Evolutionary conservation across 2,888 invertebrate species (phyloP), one percentile per base, ranked within the genome.

Genomic region (Amblyjoppa fuscipennis): DNA sequence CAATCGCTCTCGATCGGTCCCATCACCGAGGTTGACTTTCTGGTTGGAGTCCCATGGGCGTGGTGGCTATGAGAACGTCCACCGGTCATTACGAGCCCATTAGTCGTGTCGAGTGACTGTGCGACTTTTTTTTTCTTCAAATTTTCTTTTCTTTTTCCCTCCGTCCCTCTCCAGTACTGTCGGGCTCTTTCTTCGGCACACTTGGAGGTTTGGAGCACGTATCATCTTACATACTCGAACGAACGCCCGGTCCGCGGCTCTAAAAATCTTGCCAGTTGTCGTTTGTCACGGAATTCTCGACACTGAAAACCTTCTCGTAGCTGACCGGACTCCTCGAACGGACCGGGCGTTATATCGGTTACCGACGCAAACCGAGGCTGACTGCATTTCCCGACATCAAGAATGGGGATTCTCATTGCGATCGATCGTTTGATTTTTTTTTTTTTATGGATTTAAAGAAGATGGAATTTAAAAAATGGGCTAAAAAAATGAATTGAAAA

Each of bases 11-110:
- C 16, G 28, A 16, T 34, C 34, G 31, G 31, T 64, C 31, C 11
- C 16, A 4, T 64, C 59, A 20, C 45, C 11, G 69, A 53, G 45
- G 59, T 66, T 66, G 53, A 83, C 77, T 83, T 87, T 85, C 75
- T 71, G 64, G 70, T 66, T 41, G 75, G 51, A 38, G 53, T 68
- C 25, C 7, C 16, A 71, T 70, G 79, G 83, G 85, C 83, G 85
- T 88, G 78, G 68, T 74, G 73, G 79, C 45, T 73, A 49, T 69
- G 82, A 68, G 86, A 87, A 73, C 83, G 87, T 88, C 87, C 74
- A 49, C 68, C 81, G 88, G 89, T 91, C 91, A 91, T 91, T 91
- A 91, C 79, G 88, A 84, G 85, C 77, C 90, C 89, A 91, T 91
- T 91, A 91, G 91, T 88, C 88, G 88, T 88, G 83, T 89, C 88